These are phyloP conservation scores for Desoria tigrina DNA, from an alignment of 2,888 invertebrate species.

Conservation along the genomic window DNA sequence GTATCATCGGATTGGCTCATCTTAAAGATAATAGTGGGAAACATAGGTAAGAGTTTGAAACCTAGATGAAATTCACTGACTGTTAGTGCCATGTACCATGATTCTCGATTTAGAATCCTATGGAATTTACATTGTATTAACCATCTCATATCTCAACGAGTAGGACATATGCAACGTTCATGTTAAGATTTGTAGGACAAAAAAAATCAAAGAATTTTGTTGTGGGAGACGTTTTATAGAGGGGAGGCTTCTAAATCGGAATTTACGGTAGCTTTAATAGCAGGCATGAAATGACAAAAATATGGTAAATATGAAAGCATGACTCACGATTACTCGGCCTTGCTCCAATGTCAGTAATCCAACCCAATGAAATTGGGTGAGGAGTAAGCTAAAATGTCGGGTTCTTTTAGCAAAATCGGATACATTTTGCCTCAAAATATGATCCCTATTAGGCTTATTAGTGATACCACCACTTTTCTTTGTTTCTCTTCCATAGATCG, in stretches of 20 bases:
- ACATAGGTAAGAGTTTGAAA: too few species aligned
- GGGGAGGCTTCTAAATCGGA: not conserved
- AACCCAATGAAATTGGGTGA: constrained; percentile 46
- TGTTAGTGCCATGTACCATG: too few species aligned
- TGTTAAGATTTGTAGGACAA: too few species aligned
- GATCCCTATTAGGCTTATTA: not conserved
- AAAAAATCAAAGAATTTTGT: too few species aligned
- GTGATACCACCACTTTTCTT: too few species aligned
- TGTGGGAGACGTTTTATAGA: not conserved
- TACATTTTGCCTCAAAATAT: constrained; percentile 34
- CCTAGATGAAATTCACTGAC: too few species aligned
- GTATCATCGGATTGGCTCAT: constrained; percentile 20
- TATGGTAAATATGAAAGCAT: too few species aligned
- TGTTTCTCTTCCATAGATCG: not conserved
- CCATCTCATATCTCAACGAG: too few species aligned
- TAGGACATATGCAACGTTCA: too few species aligned
- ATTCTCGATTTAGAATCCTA: too few species aligned
- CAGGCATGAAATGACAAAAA: too few species aligned
- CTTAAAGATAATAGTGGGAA: constrained; percentile 9
- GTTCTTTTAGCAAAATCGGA: constrained; percentile 34
- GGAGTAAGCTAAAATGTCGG: constrained; percentile 35
- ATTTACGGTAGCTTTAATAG: not conserved
- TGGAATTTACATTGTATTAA: too few species aligned
- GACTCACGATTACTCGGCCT: constrained; percentile 40
- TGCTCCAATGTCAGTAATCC: constrained; percentile 41